Evolutionary conservation across 2,888 invertebrate genomes (phyloP).

Genomic region (Drosophila mettleri): DNA sequence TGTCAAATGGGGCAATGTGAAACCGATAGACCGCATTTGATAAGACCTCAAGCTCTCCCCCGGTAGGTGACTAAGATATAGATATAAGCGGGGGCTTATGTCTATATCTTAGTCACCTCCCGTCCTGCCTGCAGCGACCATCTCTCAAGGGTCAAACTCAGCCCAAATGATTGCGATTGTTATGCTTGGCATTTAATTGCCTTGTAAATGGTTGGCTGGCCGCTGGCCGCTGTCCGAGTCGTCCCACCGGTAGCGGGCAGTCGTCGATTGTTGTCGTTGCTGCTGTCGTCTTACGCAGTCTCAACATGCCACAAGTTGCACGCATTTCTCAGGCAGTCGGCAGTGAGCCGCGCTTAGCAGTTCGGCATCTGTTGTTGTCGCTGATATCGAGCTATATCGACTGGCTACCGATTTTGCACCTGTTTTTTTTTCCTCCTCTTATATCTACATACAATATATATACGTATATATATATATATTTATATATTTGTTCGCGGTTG

Average conservation of each 20-base stretch:
- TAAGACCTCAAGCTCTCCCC: constrained; percentile 39
- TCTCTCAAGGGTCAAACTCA: constrained; percentile 60
- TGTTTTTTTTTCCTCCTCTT: constrained; percentile 53
- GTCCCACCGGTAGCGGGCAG: constrained; percentile 66
- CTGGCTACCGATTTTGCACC: constrained; percentile 78
- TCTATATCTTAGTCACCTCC: background rate
- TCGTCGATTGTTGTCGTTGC: constrained; percentile 61
- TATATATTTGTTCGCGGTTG: background rate
- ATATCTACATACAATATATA: no score
- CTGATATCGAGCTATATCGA: constrained; percentile 69
- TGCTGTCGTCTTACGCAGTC: constrained; percentile 59
- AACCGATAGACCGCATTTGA: constrained; percentile 78
- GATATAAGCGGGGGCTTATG: no score
- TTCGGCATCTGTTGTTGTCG: constrained; percentile 39
- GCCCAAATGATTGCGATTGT: constrained; percentile 72
- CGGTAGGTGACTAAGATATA: no score
- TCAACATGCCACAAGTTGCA: constrained; percentile 73
- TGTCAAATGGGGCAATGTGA: constrained; percentile 80
- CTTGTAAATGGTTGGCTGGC: constrained; percentile 72
- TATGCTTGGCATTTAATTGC: constrained; percentile 81
- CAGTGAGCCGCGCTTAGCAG: constrained; percentile 21
- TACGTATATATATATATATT: background rate
- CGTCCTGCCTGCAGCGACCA: constrained; percentile 3
- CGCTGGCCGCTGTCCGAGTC: constrained; percentile 19
- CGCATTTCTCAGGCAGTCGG: constrained; percentile 64